Conservation (phyloP, 2,888 invertebrate genomes). For the Selenia dentaria region DNA sequence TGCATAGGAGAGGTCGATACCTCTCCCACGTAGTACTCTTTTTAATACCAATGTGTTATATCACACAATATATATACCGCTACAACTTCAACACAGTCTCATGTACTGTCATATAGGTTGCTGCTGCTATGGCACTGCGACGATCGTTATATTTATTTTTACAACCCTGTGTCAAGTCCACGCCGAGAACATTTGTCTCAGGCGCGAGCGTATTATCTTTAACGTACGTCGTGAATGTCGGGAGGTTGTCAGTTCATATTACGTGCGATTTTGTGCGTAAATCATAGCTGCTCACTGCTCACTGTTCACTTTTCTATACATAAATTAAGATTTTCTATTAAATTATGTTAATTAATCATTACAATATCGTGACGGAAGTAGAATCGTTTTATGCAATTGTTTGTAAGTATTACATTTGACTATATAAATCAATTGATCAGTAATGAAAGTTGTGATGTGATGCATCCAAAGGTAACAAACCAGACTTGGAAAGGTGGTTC, state of each 20-base stretch:
- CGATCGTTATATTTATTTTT: slow-evolving; percentile 66
- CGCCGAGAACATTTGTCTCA: slow-evolving; percentile 64
- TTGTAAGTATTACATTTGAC: neutral
- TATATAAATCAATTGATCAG: no score
- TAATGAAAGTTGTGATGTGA: no score
- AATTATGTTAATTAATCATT: neutral
- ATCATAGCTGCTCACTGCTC: slow-evolving; percentile 29
- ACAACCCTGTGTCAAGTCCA: slow-evolving; percentile 66
- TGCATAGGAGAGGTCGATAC: no score
- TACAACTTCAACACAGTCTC: neutral
- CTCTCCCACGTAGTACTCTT: no score
- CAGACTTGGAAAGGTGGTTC: no score
- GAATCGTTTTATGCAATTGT: no score
- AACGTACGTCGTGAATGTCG: slow-evolving; percentile 44
- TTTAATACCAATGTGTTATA: no score
- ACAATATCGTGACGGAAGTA: neutral
- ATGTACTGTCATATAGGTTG: neutral
- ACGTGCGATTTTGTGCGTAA: slow-evolving; percentile 45
- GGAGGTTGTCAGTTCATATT: slow-evolving; percentile 52
- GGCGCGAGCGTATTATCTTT: slow-evolving; percentile 59
- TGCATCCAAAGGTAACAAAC: no score
- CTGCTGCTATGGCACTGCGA: slow-evolving; percentile 5
- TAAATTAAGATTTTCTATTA: no score
- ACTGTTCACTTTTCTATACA: neutral
- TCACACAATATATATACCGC: no score